These are phyloP conservation scores for Temnothorax curvispinosus DNA, from an alignment of 1,140 invertebrate genomes.

Conservation along the genomic window DNA sequence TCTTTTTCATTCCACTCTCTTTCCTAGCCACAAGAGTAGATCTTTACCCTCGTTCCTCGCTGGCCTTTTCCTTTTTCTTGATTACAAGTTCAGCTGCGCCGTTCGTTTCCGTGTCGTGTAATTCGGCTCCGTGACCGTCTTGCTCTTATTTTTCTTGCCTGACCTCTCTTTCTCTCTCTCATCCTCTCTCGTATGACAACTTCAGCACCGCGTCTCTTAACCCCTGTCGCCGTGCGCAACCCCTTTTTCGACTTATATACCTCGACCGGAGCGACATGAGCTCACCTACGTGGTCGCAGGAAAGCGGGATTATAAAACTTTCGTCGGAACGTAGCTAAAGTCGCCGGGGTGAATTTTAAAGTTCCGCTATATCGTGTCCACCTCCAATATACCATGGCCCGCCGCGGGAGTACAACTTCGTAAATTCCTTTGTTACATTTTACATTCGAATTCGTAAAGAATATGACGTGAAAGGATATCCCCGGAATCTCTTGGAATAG, in stretches of 20 bases:
- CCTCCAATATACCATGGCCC: conserved; percentile 51
- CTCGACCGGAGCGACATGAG: conserved; percentile 50
- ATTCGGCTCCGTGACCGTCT: conserved; percentile 38
- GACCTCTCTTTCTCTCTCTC: conserved; percentile 4
- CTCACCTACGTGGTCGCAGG: conserved; percentile 64
- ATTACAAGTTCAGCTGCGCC: conserved; percentile 51
- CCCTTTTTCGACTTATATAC: conserved; percentile 45
- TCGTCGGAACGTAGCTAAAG: conserved; percentile 71
- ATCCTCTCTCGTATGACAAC: conserved; percentile 38
- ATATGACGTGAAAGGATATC: not conserved
- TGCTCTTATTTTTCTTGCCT: conserved; percentile 49
- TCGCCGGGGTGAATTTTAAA: conserved; percentile 72
- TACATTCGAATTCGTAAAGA: conserved; percentile 61
- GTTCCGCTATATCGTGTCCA: conserved; percentile 56
- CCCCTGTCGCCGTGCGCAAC: conserved; percentile 17
- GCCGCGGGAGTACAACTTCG: conserved; percentile 57
- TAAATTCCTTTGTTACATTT: conserved; percentile 72
- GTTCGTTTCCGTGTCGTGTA: conserved; percentile 56
- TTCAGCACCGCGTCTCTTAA: conserved; percentile 52
- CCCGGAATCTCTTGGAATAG: not conserved
- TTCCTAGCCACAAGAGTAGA: conserved; percentile 1
- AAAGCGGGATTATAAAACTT: conserved; percentile 75
- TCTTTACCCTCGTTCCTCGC: conserved; percentile 24
- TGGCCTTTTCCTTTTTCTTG: conserved; percentile 47
- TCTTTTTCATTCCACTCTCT: conserved; percentile 7